phyloP scores from a whole-genome alignment of 2,113 vertebrate species.

The Aix galericulata region DNA sequence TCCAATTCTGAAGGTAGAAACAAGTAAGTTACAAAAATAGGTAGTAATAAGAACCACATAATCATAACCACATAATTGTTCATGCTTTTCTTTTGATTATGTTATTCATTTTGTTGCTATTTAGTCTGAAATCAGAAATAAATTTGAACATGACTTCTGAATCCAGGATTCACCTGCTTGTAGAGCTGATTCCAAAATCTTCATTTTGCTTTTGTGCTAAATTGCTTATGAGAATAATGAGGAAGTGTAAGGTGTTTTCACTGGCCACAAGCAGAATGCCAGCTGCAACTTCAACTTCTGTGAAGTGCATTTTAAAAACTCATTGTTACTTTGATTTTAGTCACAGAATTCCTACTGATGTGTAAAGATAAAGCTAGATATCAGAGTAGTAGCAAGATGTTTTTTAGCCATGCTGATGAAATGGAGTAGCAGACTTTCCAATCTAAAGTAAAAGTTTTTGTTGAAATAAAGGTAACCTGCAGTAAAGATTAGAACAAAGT shows the following conservation, averaged over 20 bases:
- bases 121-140: neutral
- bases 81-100: neutral
- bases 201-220: neutral
- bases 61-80: neutral
- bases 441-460: neutral
- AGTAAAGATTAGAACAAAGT: neutral
- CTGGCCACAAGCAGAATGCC: neutral
- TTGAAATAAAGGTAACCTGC: neutral
- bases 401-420: neutral
- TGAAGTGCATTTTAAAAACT: neutral
- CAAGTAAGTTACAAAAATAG: slow-evolving; percentile 79
- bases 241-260: neutral
- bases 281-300: neutral
- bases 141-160: neutral
- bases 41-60: neutral
- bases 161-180: neutral
- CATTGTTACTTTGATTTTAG: neutral
- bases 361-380: neutral
- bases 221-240: neutral
- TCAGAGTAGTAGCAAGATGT: neutral
- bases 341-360: neutral
- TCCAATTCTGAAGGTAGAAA: slow-evolving; percentile 76
- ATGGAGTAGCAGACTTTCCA: neutral
- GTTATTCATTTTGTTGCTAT: neutral
- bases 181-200: neutral